phyloP scores from a whole-genome alignment of 1,140 invertebrate species.

The Hycleus cichorii region DNA sequence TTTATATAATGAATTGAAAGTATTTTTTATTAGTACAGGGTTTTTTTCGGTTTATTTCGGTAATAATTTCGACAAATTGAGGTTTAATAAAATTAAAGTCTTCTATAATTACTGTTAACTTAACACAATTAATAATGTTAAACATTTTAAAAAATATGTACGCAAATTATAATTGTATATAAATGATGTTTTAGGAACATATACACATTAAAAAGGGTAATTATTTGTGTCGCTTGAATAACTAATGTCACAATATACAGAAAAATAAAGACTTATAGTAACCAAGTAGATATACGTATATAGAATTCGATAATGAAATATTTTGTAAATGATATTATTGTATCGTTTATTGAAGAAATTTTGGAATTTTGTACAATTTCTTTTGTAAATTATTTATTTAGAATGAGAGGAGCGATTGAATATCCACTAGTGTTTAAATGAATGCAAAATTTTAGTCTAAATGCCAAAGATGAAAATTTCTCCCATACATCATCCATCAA shows the following conservation, averaged over 20 bases:
- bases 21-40: too few species aligned
- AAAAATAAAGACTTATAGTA: conserved; percentile 8
- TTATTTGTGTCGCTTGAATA: conserved; percentile 5
- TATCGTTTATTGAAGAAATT: conserved; percentile 4
- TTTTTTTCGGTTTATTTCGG: too few species aligned
- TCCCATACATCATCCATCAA: neutral
- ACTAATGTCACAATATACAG: conserved; percentile 1
- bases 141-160: too few species aligned
- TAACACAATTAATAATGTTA: too few species aligned
- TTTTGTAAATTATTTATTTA: conserved; percentile 3
- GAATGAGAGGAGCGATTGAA: neutral
- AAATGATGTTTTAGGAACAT: too few species aligned
- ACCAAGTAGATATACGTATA: neutral
- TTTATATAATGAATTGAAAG: too few species aligned
- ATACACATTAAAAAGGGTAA: neutral
- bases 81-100: too few species aligned
- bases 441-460: conserved; percentile 9
- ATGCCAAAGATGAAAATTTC: conserved; percentile 4
- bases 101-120: too few species aligned
- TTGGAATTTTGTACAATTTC: conserved; percentile 8
- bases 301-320: neutral
- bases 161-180: too few species aligned
- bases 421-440: neutral
- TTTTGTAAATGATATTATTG: conserved; percentile 9
- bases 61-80: too few species aligned